A percentile compares a stretch with the other conserved stretches of the same genome.
These are phyloP conservation scores for Enteromius afrohamiltoni DNA, from an alignment of 2,797 vertebrate genomes.

Conservation along the genomic window DNA sequence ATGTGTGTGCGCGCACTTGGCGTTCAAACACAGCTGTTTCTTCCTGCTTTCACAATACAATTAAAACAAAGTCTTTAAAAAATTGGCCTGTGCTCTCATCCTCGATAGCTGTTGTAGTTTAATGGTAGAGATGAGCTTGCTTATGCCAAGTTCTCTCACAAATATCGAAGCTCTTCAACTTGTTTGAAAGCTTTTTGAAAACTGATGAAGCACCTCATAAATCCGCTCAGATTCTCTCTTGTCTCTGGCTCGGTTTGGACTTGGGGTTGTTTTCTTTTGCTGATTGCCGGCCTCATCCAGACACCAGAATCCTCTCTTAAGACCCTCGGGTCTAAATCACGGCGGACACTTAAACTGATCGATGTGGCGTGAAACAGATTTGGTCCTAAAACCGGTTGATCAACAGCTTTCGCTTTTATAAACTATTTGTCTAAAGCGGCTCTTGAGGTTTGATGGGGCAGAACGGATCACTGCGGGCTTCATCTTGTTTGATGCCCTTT, in stretches of 20 bases:
- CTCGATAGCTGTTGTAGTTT: background rate
- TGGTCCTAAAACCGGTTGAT: background rate
- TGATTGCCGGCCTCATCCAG: conserved; percentile 19
- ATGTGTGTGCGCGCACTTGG: background rate
- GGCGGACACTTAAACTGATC: background rate
- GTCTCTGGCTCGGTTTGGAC: background rate
- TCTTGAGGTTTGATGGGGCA: background rate
- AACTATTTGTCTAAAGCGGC: conserved; percentile 19
- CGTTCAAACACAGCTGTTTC: background rate
- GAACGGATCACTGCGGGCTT: background rate
- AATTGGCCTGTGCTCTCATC: background rate
- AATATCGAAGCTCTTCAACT: conserved; percentile 19
- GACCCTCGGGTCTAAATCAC: conserved; percentile 1
- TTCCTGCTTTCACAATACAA: conserved; percentile 16
- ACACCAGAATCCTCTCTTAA: conserved; percentile 27
- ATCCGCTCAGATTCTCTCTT: conserved; percentile 11
- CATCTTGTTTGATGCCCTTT: background rate
- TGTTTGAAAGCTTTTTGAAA: conserved; percentile 36
- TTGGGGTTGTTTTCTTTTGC: conserved; percentile 1
- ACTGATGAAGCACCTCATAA: conserved; percentile 17
- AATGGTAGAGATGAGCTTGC: conserved; percentile 22
- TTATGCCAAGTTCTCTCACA: conserved; percentile 11
- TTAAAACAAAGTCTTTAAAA: conserved; percentile 5
- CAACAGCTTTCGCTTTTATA: conserved; percentile 3
- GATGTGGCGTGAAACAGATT: background rate